Evolutionary conservation across 1,140 invertebrate genomes (phyloP).

Genomic region (Armadillidium nasatum): DNA sequence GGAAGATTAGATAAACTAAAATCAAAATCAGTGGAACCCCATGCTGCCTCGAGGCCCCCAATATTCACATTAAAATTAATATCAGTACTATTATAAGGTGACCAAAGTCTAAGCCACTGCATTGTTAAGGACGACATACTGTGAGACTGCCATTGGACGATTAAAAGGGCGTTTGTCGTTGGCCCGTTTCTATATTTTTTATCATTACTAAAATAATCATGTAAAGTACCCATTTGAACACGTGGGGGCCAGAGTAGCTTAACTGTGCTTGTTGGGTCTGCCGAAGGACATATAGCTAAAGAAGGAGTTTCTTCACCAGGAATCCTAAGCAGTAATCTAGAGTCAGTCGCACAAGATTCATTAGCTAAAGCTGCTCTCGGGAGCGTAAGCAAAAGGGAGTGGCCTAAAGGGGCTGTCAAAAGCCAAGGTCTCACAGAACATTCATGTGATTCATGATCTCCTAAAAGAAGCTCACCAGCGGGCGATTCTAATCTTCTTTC

Average conservation of each 20-base stretch:
- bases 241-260: constrained; percentile 36
- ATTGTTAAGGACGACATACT: constrained; percentile 45
- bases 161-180: constrained; percentile 16
- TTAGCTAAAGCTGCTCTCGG: constrained; percentile 52
- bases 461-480: constrained; percentile 35
- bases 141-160: constrained; percentile 39
- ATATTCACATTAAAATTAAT: neutral
- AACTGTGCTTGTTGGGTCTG: constrained; percentile 30
- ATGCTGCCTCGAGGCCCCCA: neutral
- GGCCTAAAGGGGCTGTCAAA: constrained; percentile 53
- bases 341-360: constrained; percentile 40
- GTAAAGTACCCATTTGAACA: constrained; percentile 29
- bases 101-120: constrained; percentile 52
- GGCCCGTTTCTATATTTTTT: constrained; percentile 20
- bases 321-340: constrained; percentile 40
- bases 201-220: constrained; percentile 31
- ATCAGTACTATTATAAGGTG: constrained; percentile 33
- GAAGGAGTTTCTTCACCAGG: constrained; percentile 40
- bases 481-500: constrained; percentile 31
- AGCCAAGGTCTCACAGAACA: constrained; percentile 40
- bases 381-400: constrained; percentile 49
- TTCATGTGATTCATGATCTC: constrained; percentile 14
- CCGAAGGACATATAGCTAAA: constrained; percentile 22
- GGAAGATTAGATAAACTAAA: neutral
- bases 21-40: neutral